Base-by-base conservation (phyloP, 2,797 vertebrate genomes). In the Steatocranus sp. region DNA sequence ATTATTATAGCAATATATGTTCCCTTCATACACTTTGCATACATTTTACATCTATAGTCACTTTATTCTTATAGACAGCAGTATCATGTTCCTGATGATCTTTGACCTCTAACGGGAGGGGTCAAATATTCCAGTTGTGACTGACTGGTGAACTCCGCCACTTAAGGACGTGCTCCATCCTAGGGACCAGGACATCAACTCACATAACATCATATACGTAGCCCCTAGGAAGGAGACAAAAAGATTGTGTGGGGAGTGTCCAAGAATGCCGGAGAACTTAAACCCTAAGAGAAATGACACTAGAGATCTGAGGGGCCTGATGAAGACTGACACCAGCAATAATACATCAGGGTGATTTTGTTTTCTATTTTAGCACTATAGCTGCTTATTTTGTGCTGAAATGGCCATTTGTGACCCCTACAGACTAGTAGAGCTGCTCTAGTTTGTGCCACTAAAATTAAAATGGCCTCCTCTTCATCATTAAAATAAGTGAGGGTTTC, bases 11-110 rank as follows among this genome's bases (percentile, higher is more conserved):
- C 91, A 93, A 92, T 92, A 94, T 92, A 92, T 90, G 86, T 91
- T 94, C 88, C 92, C 91, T 91, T 94, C 88, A 17, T 92, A 94
- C 87, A 91, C 89, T 94, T 92, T 93, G 91, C 58, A 95, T 90
- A 90, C 79, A 94, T 36, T 94, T 88, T 91, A 94, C 89, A 95
- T 93, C 91, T 93, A 94, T 83, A 89, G 82, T 93, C 80, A 89
- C 78, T 86, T 88, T 74, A 81, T 87, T 80, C 43, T 91, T 87
- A 76, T 87, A 79, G 81, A 94, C 92, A 93, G 89, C 90, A 92
- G 92, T 91, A 86, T 78, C 79, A 76, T 87, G 76, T 84, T 86
- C 74, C 68, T 48, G 82, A 81, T 90, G 88, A 93, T 79, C 77
- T 32, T 75, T 87, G 58, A 87, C 87, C 73, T 83, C 63, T 75